phyloP scores from a whole-genome alignment of 2,113 vertebrate genomes.

The Nannobrachium achirus region DNA sequence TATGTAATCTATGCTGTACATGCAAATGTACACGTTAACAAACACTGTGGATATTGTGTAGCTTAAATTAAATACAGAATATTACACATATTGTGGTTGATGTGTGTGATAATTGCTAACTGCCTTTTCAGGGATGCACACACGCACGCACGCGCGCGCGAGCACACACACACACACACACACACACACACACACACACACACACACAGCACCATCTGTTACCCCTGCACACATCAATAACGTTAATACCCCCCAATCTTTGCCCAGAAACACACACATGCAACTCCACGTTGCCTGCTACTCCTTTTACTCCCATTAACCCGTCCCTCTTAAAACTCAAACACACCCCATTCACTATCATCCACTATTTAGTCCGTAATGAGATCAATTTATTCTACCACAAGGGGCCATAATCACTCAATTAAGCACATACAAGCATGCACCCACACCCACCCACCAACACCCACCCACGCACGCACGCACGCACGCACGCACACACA shows the following conservation, averaged over 20 bases:
- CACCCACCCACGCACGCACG: not conserved
- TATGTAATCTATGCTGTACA: not conserved
- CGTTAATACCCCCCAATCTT: slow-evolving; percentile 27
- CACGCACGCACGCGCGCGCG: not conserved
- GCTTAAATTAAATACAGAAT: slow-evolving; percentile 24
- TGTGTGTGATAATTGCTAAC: slow-evolving; percentile 29
- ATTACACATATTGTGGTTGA: slow-evolving; percentile 9
- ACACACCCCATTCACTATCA: slow-evolving; percentile 60
- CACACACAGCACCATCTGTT: slow-evolving; percentile 51
- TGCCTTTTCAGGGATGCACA: slow-evolving; percentile 8
- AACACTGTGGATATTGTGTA: not conserved
- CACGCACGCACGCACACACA: not conserved
- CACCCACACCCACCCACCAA: not conserved
- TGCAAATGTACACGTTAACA: not conserved
- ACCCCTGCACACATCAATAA: slow-evolving; percentile 46
- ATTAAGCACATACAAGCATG: slow-evolving; percentile 45
- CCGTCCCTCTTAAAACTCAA: slow-evolving; percentile 52
- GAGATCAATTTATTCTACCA: slow-evolving; percentile 59
- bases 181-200: slow-evolving; percentile 1
- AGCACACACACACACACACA: slow-evolving; percentile 15
- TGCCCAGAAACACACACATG: slow-evolving; percentile 42
- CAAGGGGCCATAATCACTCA: slow-evolving; percentile 62
- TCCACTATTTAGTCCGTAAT: slow-evolving; percentile 69
- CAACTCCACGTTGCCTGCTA: slow-evolving; percentile 51
- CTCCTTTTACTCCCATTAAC: slow-evolving; percentile 52